phyloP scores from a whole-genome alignment of 2,113 vertebrate genomes.

The Caloenas nicobarica region DNA sequence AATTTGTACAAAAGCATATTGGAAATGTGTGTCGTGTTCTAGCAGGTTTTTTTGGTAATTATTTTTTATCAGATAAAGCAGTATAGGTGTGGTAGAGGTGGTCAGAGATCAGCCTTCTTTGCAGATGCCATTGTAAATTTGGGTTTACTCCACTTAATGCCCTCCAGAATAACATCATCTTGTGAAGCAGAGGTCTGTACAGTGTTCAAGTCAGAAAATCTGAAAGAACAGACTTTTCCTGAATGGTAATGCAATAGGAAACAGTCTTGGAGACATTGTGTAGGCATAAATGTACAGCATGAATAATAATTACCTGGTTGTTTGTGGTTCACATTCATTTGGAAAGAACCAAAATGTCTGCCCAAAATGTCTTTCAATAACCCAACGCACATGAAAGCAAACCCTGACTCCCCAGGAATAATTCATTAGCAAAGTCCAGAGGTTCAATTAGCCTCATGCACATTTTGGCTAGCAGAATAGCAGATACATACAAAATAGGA shows the following conservation, averaged over 20 bases:
- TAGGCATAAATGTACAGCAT: not conserved
- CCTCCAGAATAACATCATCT: not conserved
- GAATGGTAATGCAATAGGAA: not conserved
- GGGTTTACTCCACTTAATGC: not conserved
- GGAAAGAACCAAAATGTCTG: not conserved
- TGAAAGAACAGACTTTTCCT: not conserved
- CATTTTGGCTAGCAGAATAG: not conserved
- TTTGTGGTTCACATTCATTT: not conserved
- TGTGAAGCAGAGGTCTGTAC: not conserved
- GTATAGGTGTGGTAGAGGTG: not conserved
- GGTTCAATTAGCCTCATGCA: not conserved
- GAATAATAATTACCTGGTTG: not conserved
- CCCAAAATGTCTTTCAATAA: not conserved
- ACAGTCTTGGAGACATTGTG: not conserved
- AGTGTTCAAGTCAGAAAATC: not conserved
- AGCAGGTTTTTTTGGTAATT: not conserved
- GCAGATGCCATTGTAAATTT: not conserved
- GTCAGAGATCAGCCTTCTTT: not conserved
- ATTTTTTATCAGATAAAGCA: not conserved
- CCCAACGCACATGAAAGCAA: rapidly evolving
- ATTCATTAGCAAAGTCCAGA: not conserved
- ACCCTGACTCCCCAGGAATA: not conserved
- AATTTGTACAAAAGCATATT: not conserved
- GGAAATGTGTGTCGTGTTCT: not conserved
- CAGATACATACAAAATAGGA: not conserved